Base-by-base conservation (phyloP, 2,888 invertebrate species). In the Phrixothrix hirtus region DNA sequence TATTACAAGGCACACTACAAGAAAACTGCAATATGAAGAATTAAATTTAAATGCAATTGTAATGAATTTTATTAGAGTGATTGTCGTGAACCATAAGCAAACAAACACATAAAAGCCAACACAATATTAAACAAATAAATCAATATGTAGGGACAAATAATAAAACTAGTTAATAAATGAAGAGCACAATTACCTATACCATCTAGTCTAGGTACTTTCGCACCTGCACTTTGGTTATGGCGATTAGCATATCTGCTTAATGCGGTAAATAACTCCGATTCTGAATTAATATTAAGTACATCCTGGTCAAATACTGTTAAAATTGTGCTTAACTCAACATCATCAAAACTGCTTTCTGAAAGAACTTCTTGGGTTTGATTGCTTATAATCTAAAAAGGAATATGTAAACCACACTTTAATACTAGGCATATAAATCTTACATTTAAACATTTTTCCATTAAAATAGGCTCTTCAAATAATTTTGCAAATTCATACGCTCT, bases 401-500 rank as follows among this genome's bases (percentile, higher is more conserved):
- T 16, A 16, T 27, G 36, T 10, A 5, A 39, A n/a, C n/a, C n/a
- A 42, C 36, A 15, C 12, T 43, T 15, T 11, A 27, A 42, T 27
- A 2, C 27, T 36, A 21, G 13, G 25, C 16, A 15, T 10, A 31
- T 38, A 30, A 32, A 14, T 54, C 62, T 65, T 67, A 87, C 88
- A 79, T 85, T 84, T 69, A 92, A 79, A 72, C 91, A 91, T 71
- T 89, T 88, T 21, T 88, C 87, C 85, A 89, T 87, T 0, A 92
- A 76, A 1, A 84, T 83, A 51, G 87, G 87, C 68, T 92, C 91
- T 55, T 92, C 92, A 74, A 92, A 92, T 0, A 92, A 75, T 58
- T 88, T 85, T 0, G 91, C 91, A 78, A 92, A 92, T 70, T 92
- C 92, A 68, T 89, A 92, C 0, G 92, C 91, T 36, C 91, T 77